A percentile compares a stretch with the other conserved stretches of the same genome.
These are phyloP conservation scores for Candidula unifasciata DNA, from an alignment of 2,888 invertebrate genomes.

Conservation along the genomic window DNA sequence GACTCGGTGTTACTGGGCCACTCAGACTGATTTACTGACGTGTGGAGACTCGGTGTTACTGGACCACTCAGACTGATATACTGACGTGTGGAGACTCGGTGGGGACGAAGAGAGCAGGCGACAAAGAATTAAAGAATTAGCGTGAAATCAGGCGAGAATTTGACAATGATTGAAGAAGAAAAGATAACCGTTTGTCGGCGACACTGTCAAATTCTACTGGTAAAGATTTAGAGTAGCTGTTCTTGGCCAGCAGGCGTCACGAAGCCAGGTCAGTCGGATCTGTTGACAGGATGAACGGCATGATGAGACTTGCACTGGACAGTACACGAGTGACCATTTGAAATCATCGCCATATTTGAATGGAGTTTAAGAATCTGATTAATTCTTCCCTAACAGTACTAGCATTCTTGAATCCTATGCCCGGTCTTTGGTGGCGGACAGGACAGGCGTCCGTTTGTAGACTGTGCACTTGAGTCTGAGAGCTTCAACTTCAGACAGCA, in stretches of 20 bases:
- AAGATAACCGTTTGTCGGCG: not conserved
- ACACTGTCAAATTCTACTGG: not conserved
- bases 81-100: too few relatives aligned
- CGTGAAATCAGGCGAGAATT: slow-evolving; percentile 11
- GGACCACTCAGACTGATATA: too few relatives aligned
- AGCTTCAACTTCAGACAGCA: not conserved
- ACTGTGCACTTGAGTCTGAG: not conserved
- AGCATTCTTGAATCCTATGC: not conserved
- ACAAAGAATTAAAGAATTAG: not conserved
- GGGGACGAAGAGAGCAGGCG: too few relatives aligned
- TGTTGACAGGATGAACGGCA: not conserved
- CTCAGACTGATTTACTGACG: too few relatives aligned
- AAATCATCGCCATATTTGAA: slow-evolving; percentile 17
- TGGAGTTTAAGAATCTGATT: not conserved
- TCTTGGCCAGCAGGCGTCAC: not conserved
- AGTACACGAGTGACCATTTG: not conserved
- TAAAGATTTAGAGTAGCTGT: not conserved
- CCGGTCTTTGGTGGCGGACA: not conserved
- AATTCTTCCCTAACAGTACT: not conserved
- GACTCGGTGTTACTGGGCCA: too few relatives aligned
- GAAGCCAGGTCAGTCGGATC: not conserved
- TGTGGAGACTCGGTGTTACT: too few relatives aligned
- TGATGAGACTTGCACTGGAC: not conserved
- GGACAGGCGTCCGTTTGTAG: not conserved
- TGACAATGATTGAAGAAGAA: not conserved